Evolutionary conservation across 2,888 invertebrate genomes (phyloP).

Genomic region (Drosophila hawaiiensis): DNA sequence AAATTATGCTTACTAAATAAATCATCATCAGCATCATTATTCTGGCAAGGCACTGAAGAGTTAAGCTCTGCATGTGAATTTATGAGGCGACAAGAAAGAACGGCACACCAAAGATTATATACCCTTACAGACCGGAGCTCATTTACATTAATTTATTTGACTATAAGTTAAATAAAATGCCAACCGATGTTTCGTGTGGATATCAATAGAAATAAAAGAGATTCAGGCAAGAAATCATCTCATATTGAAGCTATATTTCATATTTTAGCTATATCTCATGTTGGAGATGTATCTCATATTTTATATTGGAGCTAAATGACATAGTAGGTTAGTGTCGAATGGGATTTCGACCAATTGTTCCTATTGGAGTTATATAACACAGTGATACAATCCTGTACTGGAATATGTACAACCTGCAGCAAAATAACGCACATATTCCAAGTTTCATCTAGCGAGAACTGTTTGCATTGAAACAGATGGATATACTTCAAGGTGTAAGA

Average conservation of each 20-base stretch:
- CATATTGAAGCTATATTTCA: not conserved
- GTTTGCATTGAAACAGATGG: not conserved
- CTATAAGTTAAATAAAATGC: not conserved
- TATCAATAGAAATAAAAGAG: not conserved
- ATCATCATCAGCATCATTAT: slow-evolving; percentile 49
- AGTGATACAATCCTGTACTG: not conserved
- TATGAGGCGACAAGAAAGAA: slow-evolving; percentile 11
- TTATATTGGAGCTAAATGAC: not conserved
- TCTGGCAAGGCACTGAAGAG: slow-evolving; percentile 20
- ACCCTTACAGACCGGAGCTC: not conserved
- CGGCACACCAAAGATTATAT: not conserved
- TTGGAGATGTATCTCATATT: not conserved
- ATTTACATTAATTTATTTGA: not conserved
- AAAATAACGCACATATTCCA: not conserved
- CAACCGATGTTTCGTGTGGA: not conserved
- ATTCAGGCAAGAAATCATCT: not conserved
- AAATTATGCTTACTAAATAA: slow-evolving; percentile 56
- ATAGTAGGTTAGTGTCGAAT: not conserved
- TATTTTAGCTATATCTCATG: not conserved
- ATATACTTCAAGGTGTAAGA: not conserved
- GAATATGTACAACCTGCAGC: not conserved
- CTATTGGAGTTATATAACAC: not conserved
- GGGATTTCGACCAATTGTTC: no score
- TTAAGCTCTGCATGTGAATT: slow-evolving; percentile 50
- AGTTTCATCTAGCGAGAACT: not conserved